Percentiles rank a stretch among this genome's conserved stretches.
Evolutionary conservation across 2,113 vertebrate genomes (phyloP).

Genomic region (Dipodomys spectabilis): DNA sequence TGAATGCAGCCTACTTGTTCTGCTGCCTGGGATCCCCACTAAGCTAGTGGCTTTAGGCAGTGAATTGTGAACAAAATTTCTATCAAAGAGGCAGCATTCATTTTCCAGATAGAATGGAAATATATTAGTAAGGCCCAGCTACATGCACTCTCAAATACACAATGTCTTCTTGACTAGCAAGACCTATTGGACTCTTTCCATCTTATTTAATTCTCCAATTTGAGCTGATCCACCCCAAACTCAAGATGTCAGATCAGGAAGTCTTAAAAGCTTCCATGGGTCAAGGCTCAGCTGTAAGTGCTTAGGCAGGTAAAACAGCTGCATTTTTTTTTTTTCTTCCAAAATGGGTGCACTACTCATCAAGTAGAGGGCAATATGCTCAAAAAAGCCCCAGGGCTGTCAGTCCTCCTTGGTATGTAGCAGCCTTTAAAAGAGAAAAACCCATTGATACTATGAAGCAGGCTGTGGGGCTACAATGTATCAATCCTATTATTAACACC

Average conservation of each 20-base stretch:
- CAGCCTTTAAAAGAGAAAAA: neutral
- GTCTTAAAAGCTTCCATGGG: neutral
- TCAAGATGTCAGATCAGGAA: neutral
- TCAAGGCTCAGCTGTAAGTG: neutral
- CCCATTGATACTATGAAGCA: neutral
- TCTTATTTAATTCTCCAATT: neutral
- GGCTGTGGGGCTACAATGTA: neutral
- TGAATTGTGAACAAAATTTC: neutral
- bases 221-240: neutral
- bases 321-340: neutral
- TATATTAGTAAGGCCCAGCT: neutral
- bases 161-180: constrained; percentile 6
- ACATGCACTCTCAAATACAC: neutral
- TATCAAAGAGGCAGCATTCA: neutral
- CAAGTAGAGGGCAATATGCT: neutral
- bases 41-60: constrained; percentile 4
- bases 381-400: neutral
- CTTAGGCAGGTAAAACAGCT: neutral
- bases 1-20: neutral
- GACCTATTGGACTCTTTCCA: neutral
- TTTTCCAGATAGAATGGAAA: constrained; percentile 29
- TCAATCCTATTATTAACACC: neutral
- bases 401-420: neutral
- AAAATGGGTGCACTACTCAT: neutral
- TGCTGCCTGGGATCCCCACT: neutral